Evolutionary conservation across 1,140 invertebrate genomes (phyloP).

Genomic region (Diploscapter pachys): DNA sequence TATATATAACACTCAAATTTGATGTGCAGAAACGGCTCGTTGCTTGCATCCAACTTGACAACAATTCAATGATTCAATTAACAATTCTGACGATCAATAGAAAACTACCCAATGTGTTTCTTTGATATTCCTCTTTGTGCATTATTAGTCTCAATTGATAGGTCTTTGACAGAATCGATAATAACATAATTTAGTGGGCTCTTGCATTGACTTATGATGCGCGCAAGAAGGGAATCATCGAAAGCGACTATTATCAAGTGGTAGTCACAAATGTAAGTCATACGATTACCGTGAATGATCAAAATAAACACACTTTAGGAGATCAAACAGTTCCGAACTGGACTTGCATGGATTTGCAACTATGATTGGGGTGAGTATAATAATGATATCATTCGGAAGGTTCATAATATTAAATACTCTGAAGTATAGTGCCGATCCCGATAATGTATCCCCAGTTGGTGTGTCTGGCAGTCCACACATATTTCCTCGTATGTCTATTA

Average conservation of each 20-base stretch:
- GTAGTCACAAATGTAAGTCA: constrained; percentile 23
- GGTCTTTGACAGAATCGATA: neutral
- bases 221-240: constrained; percentile 47
- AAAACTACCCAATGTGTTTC: neutral
- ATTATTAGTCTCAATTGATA: neutral
- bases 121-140: neutral
- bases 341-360: constrained; percentile 49
- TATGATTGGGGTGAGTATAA: constrained; percentile 59
- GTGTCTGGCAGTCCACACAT: constrained; percentile 54
- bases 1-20: constrained; percentile 4
- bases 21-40: neutral
- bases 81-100: too few relatives aligned
- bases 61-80: neutral
- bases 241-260: constrained; percentile 48
- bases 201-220: constrained; percentile 47
- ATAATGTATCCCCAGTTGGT: constrained; percentile 59
- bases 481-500: constrained; percentile 52
- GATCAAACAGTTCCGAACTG: constrained; percentile 24
- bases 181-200: constrained; percentile 42
- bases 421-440: constrained; percentile 45
- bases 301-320: constrained; percentile 10
- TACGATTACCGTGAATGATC: constrained; percentile 7
- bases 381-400: constrained; percentile 64
- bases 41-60: neutral
- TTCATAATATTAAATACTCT: constrained; percentile 52